Evolutionary conservation across 53 echinoderm and acorn worm genomes (phyloP).

Genomic region (Hippasteria phrygiana): DNA sequence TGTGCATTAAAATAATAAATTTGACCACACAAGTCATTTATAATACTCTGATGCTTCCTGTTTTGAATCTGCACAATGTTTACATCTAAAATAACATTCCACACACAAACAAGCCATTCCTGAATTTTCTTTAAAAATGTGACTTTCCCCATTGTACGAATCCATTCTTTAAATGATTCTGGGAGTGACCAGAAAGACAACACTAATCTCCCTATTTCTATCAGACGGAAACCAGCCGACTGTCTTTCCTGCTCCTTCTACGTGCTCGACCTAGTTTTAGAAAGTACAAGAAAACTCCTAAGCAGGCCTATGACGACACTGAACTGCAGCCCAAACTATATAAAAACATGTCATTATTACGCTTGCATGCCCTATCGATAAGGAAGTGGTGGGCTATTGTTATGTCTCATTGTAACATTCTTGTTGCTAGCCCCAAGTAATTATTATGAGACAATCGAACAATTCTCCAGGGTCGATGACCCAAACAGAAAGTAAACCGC

Average conservation of each 20-base stretch:
- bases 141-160: too few species aligned
- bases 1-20: too few species aligned
- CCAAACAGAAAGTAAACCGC: too few species aligned
- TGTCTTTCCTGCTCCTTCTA: background rate
- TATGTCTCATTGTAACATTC: background rate
- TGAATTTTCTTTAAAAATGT: too few species aligned
- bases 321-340: background rate
- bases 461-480: too few species aligned
- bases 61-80: too few species aligned
- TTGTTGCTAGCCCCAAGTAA: too few species aligned
- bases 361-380: background rate
- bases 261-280: slow-evolving; percentile 9
- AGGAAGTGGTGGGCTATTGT: background rate
- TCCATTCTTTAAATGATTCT: background rate
- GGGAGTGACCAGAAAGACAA: background rate
- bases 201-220: background rate
- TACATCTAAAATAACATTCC: too few species aligned
- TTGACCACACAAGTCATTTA: too few species aligned
- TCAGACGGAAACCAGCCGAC: slow-evolving; percentile 10
- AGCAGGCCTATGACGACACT: background rate
- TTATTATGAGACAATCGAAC: too few species aligned
- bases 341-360: background rate
- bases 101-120: background rate
- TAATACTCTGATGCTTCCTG: too few species aligned
- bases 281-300: background rate